phyloP scores from a whole-genome alignment of 2,888 invertebrate species.

The Melanophora roralis region DNA sequence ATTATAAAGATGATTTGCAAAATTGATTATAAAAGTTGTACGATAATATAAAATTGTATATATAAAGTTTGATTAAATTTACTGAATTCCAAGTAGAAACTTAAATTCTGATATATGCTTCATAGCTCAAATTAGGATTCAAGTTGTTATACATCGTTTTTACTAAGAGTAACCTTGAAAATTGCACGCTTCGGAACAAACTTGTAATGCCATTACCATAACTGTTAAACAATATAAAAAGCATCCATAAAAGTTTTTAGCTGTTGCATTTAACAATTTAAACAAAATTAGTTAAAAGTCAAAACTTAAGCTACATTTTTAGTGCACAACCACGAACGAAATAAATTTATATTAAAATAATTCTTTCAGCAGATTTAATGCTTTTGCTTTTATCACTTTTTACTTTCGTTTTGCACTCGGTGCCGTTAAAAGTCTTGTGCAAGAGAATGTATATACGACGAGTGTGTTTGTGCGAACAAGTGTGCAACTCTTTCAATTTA shows the following conservation, averaged over 20 bases:
- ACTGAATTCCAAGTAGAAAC: too few relatives aligned
- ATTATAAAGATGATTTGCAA: too few relatives aligned
- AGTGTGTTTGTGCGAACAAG: background rate
- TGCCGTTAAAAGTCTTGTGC: background rate
- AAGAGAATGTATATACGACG: background rate
- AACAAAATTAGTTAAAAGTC: constrained; percentile 4
- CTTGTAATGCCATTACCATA: too few relatives aligned
- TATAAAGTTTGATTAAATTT: too few relatives aligned
- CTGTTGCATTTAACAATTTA: constrained; percentile 30
- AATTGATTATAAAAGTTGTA: too few relatives aligned
- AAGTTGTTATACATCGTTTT: too few relatives aligned
- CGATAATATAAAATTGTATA: too few relatives aligned
- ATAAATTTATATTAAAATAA: constrained; percentile 33
- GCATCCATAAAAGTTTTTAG: background rate
- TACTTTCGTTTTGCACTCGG: background rate
- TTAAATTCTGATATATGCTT: too few relatives aligned
- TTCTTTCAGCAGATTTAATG: constrained; percentile 9
- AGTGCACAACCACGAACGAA: background rate
- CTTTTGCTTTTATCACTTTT: background rate
- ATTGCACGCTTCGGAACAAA: too few relatives aligned
- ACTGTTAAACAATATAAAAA: too few relatives aligned
- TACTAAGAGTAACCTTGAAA: too few relatives aligned
- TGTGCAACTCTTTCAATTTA: constrained; percentile 32
- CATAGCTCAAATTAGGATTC: too few relatives aligned
- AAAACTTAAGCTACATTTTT: background rate